Base-by-base conservation (phyloP, 2,113 vertebrate genomes). In the Serinus canaria region DNA sequence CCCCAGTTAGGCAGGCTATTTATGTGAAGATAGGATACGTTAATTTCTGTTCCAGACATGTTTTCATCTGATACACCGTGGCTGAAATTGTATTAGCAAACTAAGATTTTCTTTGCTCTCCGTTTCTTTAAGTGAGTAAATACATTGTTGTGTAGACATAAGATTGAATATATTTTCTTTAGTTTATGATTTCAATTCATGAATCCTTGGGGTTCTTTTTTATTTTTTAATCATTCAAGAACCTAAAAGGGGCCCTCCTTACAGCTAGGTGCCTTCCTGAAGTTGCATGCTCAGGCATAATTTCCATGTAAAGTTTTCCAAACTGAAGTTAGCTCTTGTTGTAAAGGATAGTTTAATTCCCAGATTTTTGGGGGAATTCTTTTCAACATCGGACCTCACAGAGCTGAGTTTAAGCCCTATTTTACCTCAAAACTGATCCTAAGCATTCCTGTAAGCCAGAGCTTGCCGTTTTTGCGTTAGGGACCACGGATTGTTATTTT, bases 401-500 rank as follows among this genome's bases (percentile, higher is more conserved):
- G 64, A 76, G 44, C 30, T n/a, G 37, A 59, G 22, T 84, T 87
- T 39, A 88, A 90, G 27, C 33, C 67, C 67, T 41, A 21, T 43
- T 46, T 77, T 83, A 63, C 10, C 7, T 68, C 31, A 20, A 47
- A 83, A 49, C 20, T 83, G 6, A 2, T 78, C 66, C 22, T 62
- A 28, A 82, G 33, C 2, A 1, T 73, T 62, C 46, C 43, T 0
- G 4, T 58, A 49, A 53, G 58, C 1, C 3, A 64, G 56, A 82
- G 30, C 46, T 82, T 0, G 0, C 4, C 0, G 11, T 0, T 0
- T 20, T 82, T 28, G 27, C 0, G 0, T 41, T 58, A 13, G 23
- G 18, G 55, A 66, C 28, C 0, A 0, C 21, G 13, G 46, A 8
- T 56, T 43, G 41, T 44, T 66, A 15, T 46, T 72, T 46, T 52